phyloP scores from a whole-genome alignment of 2,113 vertebrate genomes.

The Macroglossus sobrinus region DNA sequence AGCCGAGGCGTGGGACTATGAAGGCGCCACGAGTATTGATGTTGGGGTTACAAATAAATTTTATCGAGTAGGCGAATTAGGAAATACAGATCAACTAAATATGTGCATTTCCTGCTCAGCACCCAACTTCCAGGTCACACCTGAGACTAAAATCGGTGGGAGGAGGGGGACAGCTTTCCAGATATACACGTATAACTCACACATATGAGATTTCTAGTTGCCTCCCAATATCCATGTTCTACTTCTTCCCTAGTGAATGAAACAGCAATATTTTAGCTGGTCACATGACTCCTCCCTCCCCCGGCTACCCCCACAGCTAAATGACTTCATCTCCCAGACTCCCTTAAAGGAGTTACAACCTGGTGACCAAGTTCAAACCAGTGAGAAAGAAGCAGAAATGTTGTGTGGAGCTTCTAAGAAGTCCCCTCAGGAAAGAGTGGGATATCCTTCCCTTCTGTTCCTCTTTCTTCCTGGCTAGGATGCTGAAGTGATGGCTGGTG shows the following conservation, averaged over 20 bases:
- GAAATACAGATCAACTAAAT: not conserved
- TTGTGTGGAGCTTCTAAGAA: not conserved
- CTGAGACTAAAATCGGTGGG: not conserved
- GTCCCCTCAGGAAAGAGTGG: not conserved
- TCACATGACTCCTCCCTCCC: not conserved
- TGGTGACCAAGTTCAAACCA: not conserved
- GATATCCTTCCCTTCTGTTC: fast-evolving
- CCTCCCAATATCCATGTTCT: not conserved
- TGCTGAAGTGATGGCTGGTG: not conserved
- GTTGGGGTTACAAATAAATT: not conserved
- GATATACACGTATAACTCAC: not conserved
- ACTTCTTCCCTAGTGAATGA: not conserved
- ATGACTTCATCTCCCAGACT: not conserved
- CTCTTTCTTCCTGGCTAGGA: not conserved
- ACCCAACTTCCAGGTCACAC: too few species aligned
- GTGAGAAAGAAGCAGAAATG: not conserved
- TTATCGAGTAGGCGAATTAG: not conserved
- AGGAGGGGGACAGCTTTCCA: not conserved
- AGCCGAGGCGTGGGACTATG: not conserved
- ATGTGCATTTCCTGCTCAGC: not conserved
- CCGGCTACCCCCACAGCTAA: not conserved
- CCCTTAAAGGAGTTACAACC: not conserved
- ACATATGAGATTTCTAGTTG: not conserved
- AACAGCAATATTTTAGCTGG: not conserved
- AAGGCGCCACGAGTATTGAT: not conserved